phyloP scores from a whole-genome alignment of 2,888 invertebrate genomes.

The Mylabris sibirica region DNA sequence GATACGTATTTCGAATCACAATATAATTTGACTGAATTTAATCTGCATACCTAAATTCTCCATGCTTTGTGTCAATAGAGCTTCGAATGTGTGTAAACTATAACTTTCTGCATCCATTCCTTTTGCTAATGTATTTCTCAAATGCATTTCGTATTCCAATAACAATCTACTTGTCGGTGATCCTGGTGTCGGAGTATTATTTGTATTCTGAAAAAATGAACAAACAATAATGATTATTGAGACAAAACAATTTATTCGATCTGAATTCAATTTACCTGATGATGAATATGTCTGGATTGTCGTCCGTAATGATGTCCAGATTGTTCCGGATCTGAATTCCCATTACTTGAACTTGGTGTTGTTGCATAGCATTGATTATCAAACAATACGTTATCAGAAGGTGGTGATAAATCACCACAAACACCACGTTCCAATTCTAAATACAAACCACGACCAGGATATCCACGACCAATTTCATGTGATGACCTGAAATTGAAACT shows the following conservation, averaged over 20 bases:
- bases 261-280: conserved; percentile 61
- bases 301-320: conserved; percentile 70
- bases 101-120: conserved; percentile 96
- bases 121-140: conserved; percentile 89
- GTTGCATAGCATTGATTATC: conserved; percentile 96
- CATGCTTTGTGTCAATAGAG: conserved; percentile 91
- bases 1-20: background rate
- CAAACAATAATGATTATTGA: too few relatives aligned
- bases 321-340: conserved; percentile 87
- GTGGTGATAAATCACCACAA: conserved; percentile 76
- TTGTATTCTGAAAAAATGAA: conserved; percentile 64
- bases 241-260: conserved; percentile 15
- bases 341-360: conserved; percentile 92
- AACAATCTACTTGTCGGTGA: conserved; percentile 85
- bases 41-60: conserved; percentile 82
- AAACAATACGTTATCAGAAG: conserved; percentile 92
- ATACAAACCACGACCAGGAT: conserved; percentile 77
- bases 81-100: conserved; percentile 92
- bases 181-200: conserved; percentile 79
- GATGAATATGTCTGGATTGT: conserved; percentile 70
- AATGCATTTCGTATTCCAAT: conserved; percentile 92
- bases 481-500: conserved; percentile 66
- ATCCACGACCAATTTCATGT: conserved; percentile 76
- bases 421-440: conserved; percentile 77
- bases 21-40: background rate